Evolutionary conservation across 35 echinoderm and acorn worm species (phyloP), one percentile per base, ranked within the genome.

Genomic region (Lytechinus variegatus): DNA sequence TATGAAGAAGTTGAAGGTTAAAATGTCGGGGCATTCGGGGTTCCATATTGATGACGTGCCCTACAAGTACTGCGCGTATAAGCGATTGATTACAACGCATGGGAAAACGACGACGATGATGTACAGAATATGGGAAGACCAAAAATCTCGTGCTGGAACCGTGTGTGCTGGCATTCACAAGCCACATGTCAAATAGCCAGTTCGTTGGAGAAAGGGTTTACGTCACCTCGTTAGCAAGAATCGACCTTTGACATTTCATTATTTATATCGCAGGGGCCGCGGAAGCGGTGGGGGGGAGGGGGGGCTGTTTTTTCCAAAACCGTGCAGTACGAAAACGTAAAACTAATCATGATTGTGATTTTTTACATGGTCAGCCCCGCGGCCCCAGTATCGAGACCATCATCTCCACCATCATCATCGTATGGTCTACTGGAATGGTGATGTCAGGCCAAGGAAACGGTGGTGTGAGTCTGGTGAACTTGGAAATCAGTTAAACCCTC

Each of bases 1-100:
- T 87, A 52, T 96, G 96, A 28, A 94, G 72, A 96, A 94, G 87
- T 92, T 96, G 14, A 95, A 96, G 28, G 58, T 95, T 9, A 95
- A 93, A 54, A 93, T 57, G 54, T 56, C 52, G 5, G 92, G 92
- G 10, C 92, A 93, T 54, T 53, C 53, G 0, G 92, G 92, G 6
- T 93, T 93, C 53, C 92, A 93, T 57, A 93, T 93, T 1, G 92
- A 93, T n/a, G 57, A 93, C 55, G 54, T 56, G 24, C 92, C 92
- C 5, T 93, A 93, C 54, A 93, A 93, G 54, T 93, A 93, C 54
- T 93, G 92, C 54, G 24, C 92, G 5, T 93, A 93, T 44, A 93
- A 93, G 54, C 52, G 92, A 54, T 19, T 93, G n/a, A 93, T 93
- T 13, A 93, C 92, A 3, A 93, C 92, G 12, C 92, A 93, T 54